Evolutionary conservation across 1,140 invertebrate species (phyloP).

Genomic region (Drosophila bifasciata): DNA sequence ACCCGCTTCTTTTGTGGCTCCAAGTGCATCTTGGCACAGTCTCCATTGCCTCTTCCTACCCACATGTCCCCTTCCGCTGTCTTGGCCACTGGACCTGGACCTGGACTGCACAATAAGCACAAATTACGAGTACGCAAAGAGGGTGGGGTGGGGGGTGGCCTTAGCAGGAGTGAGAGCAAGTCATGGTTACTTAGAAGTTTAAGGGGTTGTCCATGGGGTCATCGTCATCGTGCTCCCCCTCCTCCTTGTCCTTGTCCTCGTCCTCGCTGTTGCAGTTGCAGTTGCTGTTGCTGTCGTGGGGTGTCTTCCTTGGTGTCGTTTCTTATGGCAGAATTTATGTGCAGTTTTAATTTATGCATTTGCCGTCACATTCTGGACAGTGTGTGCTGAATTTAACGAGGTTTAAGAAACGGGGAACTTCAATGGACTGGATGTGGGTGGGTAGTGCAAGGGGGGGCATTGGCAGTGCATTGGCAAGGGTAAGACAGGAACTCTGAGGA

Average conservation of each 20-base stretch:
- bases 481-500: too few species aligned
- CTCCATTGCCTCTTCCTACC: slow-evolving; percentile 5
- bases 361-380: slow-evolving; percentile 50
- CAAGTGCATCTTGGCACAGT: slow-evolving; percentile 60
- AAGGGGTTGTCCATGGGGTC: slow-evolving; percentile 62
- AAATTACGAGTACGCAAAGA: slow-evolving; percentile 71
- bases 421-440: too few species aligned
- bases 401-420: slow-evolving; percentile 26
- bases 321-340: slow-evolving; percentile 76
- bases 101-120: slow-evolving; percentile 72
- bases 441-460: too few species aligned
- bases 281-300: slow-evolving; percentile 9
- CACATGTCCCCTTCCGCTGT: slow-evolving; percentile 5
- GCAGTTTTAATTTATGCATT: slow-evolving; percentile 73
- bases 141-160: slow-evolving; percentile 6
- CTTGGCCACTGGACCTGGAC: slow-evolving; percentile 36
- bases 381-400: slow-evolving; percentile 54
- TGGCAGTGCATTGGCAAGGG: too few species aligned
- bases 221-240: slow-evolving; percentile 28
- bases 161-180: background rate
- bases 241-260: background rate
- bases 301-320: slow-evolving; percentile 58
- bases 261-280: background rate
- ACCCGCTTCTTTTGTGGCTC: slow-evolving; percentile 71
- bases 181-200: slow-evolving; percentile 41